Base-by-base conservation (phyloP, 2,797 vertebrate genomes). In the Phalanger gymnotis region DNA sequence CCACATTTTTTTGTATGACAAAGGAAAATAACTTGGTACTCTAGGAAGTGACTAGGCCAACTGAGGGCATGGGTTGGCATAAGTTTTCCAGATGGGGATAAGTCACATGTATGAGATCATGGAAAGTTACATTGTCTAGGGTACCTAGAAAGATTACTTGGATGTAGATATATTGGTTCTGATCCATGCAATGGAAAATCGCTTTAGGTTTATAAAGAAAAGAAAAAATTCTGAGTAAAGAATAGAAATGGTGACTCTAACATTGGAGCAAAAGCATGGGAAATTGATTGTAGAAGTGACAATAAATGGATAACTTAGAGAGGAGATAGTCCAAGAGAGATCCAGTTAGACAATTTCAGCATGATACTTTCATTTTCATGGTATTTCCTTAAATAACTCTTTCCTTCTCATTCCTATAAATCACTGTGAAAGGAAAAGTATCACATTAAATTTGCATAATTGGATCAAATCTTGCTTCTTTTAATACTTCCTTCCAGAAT, bases 211-310 rank as follows among this genome's bases (percentile, higher is more conserved):
- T 90, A 28, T 91, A 89, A 54, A 91, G 34, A 94, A 91, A 94
- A 52, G 22, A 56, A 73, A 95, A 61, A 87, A 81, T 31, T 97
- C 55, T 53, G 16, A 97, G 55, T 53, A 95, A 93, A 90, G 66
- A 47, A 5, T 93, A 5, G 51, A 12, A 87, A 47, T 87, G 40
- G 40, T 47, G 40, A 47, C n/a, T 47, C 73, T 87, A 47, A 51
- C 7, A 51, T 0, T 87, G 25, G 5, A 51, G 73, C 25, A 87
- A 51, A 87, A 51, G 3, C 73, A 87, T 27, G 40, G 25, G 22
- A 87, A 87, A 87, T 11, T 87, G 30, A 90, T 81, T 58, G 28
- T 0, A 61, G 30, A 52, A 90, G 94, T 3, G 10, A 90, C 57
- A 87, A 27, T 12, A 91, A 51, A 57, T 66, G 19, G 0, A 87